Conservation (phyloP, 2,888 invertebrate genomes). For the Cerastoderma edule region DNA sequence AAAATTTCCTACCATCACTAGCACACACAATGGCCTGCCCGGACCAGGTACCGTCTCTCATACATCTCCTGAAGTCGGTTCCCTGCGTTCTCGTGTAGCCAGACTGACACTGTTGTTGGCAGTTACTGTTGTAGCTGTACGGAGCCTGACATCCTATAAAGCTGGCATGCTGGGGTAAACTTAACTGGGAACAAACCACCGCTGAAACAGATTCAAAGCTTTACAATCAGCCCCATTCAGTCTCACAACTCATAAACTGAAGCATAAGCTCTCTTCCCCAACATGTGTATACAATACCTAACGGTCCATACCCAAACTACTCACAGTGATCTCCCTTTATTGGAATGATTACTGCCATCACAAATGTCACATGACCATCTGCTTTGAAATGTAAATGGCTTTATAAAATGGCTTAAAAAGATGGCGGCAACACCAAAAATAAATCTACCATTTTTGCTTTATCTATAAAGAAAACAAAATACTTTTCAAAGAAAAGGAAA, state of each 20-base stretch:
- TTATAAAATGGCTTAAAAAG: too few species aligned
- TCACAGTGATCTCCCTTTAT: too few species aligned
- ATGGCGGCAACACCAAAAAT: too few species aligned
- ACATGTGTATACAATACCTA: not conserved
- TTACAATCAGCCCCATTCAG: not conserved
- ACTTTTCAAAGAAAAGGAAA: too few species aligned
- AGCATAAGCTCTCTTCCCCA: not conserved
- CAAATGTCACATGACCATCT: too few species aligned
- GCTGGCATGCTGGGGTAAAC: constrained; percentile 52
- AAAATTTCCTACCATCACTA: constrained; percentile 21
- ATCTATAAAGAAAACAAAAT: too few species aligned
- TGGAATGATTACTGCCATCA: too few species aligned
- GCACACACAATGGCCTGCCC: constrained; percentile 56
- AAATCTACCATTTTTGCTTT: too few species aligned
- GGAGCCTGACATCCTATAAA: constrained; percentile 58
- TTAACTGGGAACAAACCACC: constrained; percentile 56
- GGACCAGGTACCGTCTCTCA: constrained; percentile 61
- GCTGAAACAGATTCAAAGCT: constrained; percentile 37
- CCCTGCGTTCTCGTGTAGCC: constrained; percentile 54
- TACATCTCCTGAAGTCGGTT: constrained; percentile 56
- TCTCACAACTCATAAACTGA: not conserved
- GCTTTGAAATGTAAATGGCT: too few species aligned
- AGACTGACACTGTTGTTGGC: constrained; percentile 61
- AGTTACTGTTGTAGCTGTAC: constrained; percentile 50
- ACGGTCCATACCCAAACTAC: too few species aligned